phyloP scores from a whole-genome alignment of 2,888 invertebrate species.

The Platycheirus albimanus region DNA sequence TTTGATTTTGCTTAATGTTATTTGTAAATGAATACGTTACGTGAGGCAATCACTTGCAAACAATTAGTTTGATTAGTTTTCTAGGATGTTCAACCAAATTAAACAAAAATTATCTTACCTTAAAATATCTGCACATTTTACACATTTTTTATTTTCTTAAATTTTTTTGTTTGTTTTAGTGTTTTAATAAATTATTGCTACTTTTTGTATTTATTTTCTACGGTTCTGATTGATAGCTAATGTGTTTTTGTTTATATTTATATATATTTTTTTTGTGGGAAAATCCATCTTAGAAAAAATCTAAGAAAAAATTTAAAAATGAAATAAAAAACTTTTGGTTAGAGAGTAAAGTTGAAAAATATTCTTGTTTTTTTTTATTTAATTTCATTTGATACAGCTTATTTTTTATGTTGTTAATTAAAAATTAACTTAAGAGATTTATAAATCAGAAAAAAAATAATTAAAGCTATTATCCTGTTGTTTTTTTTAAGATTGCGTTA shows the following conservation, averaged over 20 bases:
- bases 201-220: conserved; percentile 30
- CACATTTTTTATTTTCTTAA: conserved; percentile 53
- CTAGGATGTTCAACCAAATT: conserved; percentile 42
- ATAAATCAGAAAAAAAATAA: conserved; percentile 55
- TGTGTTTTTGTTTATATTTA: conserved; percentile 26
- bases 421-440: conserved; percentile 59
- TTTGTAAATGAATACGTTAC: conserved; percentile 54
- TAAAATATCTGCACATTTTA: conserved; percentile 75
- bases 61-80: conserved; percentile 43
- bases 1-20: too few species aligned
- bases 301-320: conserved; percentile 71
- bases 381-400: conserved; percentile 53
- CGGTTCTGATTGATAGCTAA: conserved; percentile 30
- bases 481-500: conserved; percentile 51
- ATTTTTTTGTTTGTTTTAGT: conserved; percentile 47
- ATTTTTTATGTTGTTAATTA: conserved; percentile 48
- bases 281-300: conserved; percentile 74
- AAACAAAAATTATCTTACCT: conserved; percentile 73
- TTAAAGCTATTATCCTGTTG: conserved; percentile 50
- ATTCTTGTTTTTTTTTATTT: conserved; percentile 47
- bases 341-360: conserved; percentile 61
- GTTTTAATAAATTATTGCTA: conserved; percentile 48
- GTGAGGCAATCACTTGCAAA: conserved; percentile 55
- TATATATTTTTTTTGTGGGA: conserved; percentile 40
- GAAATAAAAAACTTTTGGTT: conserved; percentile 70